Conservation (phyloP, 1,140 invertebrate genomes). For the Drosophila auraria region DNA sequence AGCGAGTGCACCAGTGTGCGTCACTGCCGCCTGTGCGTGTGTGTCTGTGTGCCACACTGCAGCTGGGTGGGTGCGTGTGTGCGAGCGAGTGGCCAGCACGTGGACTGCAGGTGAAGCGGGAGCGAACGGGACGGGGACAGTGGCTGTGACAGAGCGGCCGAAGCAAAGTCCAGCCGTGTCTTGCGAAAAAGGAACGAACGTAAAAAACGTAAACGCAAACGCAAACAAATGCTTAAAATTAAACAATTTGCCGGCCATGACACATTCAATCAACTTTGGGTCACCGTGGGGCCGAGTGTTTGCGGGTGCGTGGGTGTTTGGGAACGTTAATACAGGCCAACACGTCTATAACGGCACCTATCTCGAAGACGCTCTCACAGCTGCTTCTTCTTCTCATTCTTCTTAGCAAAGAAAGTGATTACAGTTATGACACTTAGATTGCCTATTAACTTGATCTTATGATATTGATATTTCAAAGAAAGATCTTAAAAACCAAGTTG, state of each 20-base stretch:
- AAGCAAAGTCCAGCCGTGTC: conserved; percentile 43
- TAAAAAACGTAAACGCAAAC: conserved; percentile 21
- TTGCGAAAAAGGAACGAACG: conserved; percentile 32
- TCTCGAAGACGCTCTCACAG: neutral
- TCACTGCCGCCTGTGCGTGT: neutral
- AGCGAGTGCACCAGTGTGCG: conserved; percentile 12
- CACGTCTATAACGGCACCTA: conserved; percentile 1
- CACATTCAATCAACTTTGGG: conserved; percentile 57
- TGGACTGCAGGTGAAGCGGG: conserved; percentile 44
- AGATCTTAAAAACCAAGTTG: no score
- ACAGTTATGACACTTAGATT: no score
- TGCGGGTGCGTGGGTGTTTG: conserved; percentile 6
- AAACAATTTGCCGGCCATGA: conserved; percentile 57
- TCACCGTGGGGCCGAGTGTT: conserved; percentile 43
- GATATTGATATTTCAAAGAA: neutral
- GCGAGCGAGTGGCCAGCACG: conserved; percentile 33
- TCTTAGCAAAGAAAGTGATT: no score
- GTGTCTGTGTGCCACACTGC: conserved; percentile 20
- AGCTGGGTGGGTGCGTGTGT: neutral
- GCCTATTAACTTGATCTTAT: neutral
- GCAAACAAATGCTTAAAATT: conserved; percentile 49
- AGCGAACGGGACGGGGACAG: conserved; percentile 12
- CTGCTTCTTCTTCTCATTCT: neutral
- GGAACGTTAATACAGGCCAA: conserved; percentile 34
- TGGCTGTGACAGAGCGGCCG: neutral